Base-by-base conservation (phyloP, 2,797 vertebrate genomes). In the Eleutherodactylus coqui region DNA sequence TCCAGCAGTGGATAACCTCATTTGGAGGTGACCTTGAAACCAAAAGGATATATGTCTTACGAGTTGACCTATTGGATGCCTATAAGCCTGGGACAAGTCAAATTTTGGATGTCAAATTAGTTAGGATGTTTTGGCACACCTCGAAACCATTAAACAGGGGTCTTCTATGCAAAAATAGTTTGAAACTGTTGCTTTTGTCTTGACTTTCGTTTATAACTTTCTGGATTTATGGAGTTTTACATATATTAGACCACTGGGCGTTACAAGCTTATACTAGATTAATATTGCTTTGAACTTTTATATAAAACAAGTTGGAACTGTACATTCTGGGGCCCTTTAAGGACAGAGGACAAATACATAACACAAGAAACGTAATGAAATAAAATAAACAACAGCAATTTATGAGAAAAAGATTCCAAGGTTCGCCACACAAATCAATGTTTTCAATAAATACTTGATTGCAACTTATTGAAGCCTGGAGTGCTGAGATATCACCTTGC, bases 361-460 rank as follows among this genome's bases (percentile, higher is more conserved):
- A 5, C 32, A 72, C 64, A 53, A 82, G 69, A 6, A 70, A 72
- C 47, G 29, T 72, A 72, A 70, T 51, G 43, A 36, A 55, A 70
- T 72, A 41, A 53, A 21, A 34, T 36, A 24, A 82, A 82, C 32
- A 27, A n/a, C 13, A 69, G 29, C 32, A 36, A 82, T 64, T 82
- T 69, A 82, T 51, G 64, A 82, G 64, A 82, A 72, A 51, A 82
- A 21, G 47, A 72, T 82, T 82, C 45, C 64, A 16, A 34, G 45
- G 11, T 51, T 16, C 79, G 32, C 29, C 43, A 38, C 62, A 70
- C 45, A 55, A 51, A 82, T 82, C 79, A 82, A 82, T 82, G 64
- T 69, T 70, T 72, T 70, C 64, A 82, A 82, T 82, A 82, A 82
- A 82, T 82, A 82, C 64, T 82, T 82, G 64, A 82, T 82, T 82